Percentiles rank a stretch among this genome's conserved stretches.
These are phyloP conservation scores for Stomorhina lunata DNA, from an alignment of 2,888 invertebrate species.

Conservation along the genomic window DNA sequence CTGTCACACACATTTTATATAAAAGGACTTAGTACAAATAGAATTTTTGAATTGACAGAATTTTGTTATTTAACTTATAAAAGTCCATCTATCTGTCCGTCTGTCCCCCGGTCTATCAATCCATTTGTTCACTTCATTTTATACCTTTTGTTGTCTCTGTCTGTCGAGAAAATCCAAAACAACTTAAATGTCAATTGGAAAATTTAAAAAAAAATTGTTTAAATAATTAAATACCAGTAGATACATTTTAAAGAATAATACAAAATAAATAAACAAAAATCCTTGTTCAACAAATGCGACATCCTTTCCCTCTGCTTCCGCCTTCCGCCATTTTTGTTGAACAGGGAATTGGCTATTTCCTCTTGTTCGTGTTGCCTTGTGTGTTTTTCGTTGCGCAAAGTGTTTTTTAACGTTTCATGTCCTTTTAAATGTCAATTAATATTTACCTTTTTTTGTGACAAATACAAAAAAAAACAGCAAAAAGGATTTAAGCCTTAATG, in stretches of 20 bases:
- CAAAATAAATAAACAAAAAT: too few species aligned
- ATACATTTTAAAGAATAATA: too few species aligned
- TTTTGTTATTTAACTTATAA: constrained; percentile 3
- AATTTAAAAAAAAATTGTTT: constrained; percentile 35
- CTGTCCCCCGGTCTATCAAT: too few species aligned
- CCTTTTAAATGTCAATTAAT: constrained; percentile 59
- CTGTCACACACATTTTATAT: not conserved
- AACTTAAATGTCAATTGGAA: constrained; percentile 23
- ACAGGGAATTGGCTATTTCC: constrained; percentile 48
- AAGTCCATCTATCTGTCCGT: not conserved
- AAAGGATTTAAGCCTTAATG: too few species aligned
- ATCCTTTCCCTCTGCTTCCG: not conserved
- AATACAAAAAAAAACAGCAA: not conserved
- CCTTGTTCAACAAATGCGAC: constrained; percentile 23
- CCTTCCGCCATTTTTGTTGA: not conserved
- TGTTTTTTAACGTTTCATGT: constrained; percentile 51
- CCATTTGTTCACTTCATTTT: not conserved
- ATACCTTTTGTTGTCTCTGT: not conserved
- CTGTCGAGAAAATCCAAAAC: not conserved
- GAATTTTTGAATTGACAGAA: constrained; percentile 38
- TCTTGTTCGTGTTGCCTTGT: constrained; percentile 17
- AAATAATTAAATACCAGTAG: constrained; percentile 46
- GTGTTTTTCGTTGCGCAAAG: constrained; percentile 6
- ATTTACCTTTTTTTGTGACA: not conserved
- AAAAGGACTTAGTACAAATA: constrained; percentile 2